Evolutionary conservation across 2,888 invertebrate genomes (phyloP), one percentile per base, ranked within the genome.

Genomic region (Netelia virgata): DNA sequence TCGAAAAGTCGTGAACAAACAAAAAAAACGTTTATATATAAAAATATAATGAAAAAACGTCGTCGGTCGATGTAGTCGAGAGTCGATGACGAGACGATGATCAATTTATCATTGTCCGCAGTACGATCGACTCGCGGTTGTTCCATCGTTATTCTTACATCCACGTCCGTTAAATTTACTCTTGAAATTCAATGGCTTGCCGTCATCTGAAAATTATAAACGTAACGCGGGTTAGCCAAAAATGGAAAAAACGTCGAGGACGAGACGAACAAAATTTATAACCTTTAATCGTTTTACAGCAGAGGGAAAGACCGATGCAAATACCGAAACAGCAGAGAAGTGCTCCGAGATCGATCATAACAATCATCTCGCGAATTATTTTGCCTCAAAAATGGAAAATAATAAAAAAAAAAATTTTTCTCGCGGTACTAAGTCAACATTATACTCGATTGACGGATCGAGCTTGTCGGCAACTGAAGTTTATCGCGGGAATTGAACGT

Each of bases 251-350:
- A n/a, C n/a, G 1, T n/a, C 23, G 18, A 20, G 10, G 57, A 20
- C 18, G 20, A 16, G 57, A 18, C 18, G 20, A 20, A 9, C n/a
- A 57, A n/a, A 50, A 50, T 50, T 14, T 50, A 84, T 50, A 84
- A 86, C 86, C 84, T 88, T 84, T 86, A 64, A 87, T 85, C 59
- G 79, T 70, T 70, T 78, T 74, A 76, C 83, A 82, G 74, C 87
- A 85, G 41, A 85, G 23, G 5, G 85, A 84, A 6, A 86, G 23
- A 18, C 83, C 84, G 55, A 84, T 69, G 76, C 82, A 81, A 53
- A 86, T 72, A 9, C 86, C 82, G 23, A 82, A 86, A 68, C 74
- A 86, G 41, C 86, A 86, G 43, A 86, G 81, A 5, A 86, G 70
- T 23, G 83, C 69, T n/a, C 86, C 86, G 57, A 84, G 63, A 75